These are phyloP conservation scores for Caenorhabditis plicata DNA, from an alignment of 2,888 invertebrate genomes.

Conservation along the genomic window DNA sequence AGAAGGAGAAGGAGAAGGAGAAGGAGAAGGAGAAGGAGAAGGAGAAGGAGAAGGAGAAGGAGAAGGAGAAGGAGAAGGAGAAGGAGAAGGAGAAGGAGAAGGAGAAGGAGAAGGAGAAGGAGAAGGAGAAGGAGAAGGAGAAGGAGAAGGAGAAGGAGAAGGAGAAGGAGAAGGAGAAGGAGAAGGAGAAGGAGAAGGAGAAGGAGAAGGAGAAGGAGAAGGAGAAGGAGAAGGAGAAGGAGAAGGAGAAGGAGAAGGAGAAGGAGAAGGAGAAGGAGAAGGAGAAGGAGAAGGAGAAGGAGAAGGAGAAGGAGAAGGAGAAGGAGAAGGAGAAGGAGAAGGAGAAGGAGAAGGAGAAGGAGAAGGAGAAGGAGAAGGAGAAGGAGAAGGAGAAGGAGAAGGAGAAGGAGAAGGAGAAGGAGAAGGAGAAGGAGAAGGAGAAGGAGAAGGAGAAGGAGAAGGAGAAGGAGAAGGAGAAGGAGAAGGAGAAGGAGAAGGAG, in stretches of 20 bases:
- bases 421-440: background rate
- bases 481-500: background rate
- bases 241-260: conserved; percentile 4
- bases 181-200: too few species aligned
- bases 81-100: background rate
- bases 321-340: background rate
- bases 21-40: background rate
- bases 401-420: background rate
- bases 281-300: conserved; percentile 8
- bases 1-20: background rate
- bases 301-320: background rate
- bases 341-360: background rate
- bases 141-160: background rate
- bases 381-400: conserved; percentile 11
- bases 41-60: background rate
- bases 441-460: background rate
- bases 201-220: too few species aligned
- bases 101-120: background rate
- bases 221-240: too few species aligned
- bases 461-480: background rate
- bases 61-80: background rate
- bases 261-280: conserved; percentile 9
- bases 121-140: background rate
- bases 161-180: conserved; percentile 2
- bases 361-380: conserved; percentile 2